phyloP scores from a whole-genome alignment of 2,797 vertebrate genomes.

The Benthosema pterotum region DNA sequence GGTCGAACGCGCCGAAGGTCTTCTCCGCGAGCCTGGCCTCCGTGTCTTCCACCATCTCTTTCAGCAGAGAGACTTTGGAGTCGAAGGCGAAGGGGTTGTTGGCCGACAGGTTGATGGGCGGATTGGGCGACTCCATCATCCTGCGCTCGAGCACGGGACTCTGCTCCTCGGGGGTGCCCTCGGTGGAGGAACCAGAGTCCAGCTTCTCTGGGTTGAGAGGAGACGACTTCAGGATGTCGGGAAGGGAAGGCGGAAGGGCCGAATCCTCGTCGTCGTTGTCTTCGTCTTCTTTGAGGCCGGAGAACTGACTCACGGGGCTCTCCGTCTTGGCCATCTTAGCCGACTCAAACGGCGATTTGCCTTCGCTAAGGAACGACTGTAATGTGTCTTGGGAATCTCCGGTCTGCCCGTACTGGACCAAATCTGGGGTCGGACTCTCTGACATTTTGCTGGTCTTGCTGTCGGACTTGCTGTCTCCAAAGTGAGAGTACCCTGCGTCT shows the following conservation, averaged over 20 bases:
- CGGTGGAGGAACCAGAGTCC: constrained; percentile 76
- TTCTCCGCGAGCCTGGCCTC: constrained; percentile 69
- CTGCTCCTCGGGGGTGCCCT: constrained; percentile 78
- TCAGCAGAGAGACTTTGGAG: constrained; percentile 80
- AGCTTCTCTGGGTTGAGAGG: constrained; percentile 83
- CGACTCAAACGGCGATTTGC: constrained; percentile 82
- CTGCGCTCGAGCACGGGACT: constrained; percentile 74
- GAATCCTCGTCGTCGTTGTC: constrained; percentile 71
- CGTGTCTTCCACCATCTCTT: constrained; percentile 75
- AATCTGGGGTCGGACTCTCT: constrained; percentile 93
- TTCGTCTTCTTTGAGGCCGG: constrained; percentile 77
- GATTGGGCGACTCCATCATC: constrained; percentile 83
- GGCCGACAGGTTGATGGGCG: constrained; percentile 75
- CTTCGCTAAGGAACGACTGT: constrained; percentile 81
- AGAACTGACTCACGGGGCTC: constrained; percentile 76
- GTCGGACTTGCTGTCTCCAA: constrained; percentile 68
- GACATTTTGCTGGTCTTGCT: constrained; percentile 75
- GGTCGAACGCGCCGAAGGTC: constrained; percentile 87
- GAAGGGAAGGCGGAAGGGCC: constrained; percentile 79
- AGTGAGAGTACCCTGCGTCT: constrained; percentile 70
- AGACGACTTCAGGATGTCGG: constrained; percentile 91
- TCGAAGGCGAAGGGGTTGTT: constrained; percentile 87
- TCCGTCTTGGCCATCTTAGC: constrained; percentile 78
- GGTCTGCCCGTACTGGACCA: constrained; percentile 90
- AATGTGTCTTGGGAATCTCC: constrained; percentile 83